Conservation (phyloP, 1,140 invertebrate genomes). For the Hypsibius dujardini region DNA sequence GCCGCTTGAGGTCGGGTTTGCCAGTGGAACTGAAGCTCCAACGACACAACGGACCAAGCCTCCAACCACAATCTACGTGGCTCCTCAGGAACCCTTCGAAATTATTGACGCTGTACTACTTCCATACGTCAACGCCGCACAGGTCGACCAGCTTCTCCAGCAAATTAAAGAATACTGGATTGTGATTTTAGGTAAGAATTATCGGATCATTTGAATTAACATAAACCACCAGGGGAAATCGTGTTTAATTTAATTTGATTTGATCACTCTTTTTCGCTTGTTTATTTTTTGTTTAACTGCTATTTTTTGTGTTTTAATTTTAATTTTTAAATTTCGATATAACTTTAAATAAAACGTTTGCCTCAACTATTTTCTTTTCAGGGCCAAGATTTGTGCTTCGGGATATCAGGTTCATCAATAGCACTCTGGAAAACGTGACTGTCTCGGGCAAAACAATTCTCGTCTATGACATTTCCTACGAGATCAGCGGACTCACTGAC, state of each 20-base stretch:
- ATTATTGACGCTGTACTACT: not conserved
- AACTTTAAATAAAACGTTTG: too few relatives aligned
- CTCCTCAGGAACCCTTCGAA: not conserved
- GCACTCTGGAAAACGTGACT: not conserved
- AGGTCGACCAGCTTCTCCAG: not conserved
- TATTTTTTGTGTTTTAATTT: too few relatives aligned
- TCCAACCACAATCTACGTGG: not conserved
- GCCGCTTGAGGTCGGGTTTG: not conserved
- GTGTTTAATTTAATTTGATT: too few relatives aligned
- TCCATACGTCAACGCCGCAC: not conserved
- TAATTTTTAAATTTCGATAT: not conserved
- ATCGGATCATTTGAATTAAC: too few relatives aligned
- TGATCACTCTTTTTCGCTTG: too few relatives aligned
- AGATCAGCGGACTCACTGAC: not conserved
- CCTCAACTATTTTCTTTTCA: not conserved
- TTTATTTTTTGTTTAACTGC: too few relatives aligned
- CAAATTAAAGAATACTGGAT: not conserved
- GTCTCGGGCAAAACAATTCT: not conserved
- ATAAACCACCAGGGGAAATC: too few relatives aligned
- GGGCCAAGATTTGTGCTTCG: not conserved
- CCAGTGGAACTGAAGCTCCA: not conserved
- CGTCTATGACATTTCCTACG: slow-evolving; percentile 1
- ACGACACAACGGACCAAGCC: not conserved
- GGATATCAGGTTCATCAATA: slow-evolving; percentile 1
- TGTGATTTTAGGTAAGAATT: too few relatives aligned